Evolutionary conservation across 23 tunicate genomes (phyloP), one percentile per base, ranked within the genome.

Genomic region (Trididemnum miniatum): DNA sequence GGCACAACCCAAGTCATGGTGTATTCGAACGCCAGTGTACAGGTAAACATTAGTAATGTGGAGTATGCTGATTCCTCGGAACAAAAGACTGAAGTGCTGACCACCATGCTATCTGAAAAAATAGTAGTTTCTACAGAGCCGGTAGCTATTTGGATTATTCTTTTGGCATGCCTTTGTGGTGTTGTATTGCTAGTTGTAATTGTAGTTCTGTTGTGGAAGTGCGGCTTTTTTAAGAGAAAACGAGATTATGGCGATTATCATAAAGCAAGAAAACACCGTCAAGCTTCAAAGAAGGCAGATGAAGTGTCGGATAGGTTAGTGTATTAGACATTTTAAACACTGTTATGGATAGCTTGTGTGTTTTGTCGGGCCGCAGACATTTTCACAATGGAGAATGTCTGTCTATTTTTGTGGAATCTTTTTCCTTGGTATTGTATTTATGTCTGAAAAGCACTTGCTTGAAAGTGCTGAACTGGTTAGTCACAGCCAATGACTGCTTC

Each of bases 151-250:
- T 93, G 89, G 93, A 77, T 93, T 18, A 84, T 93, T 20, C 83
- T 67, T 65, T 89, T 82, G 36, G 89, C 98, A 1, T 57, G 79
- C 1, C 39, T 88, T n/a, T 87, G 89, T 31, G 98, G 98, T 2
- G 84, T 93, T n/a, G 71, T 88, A 22, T 50, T 93, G 37, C 88
- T 93, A 0, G 93, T 93, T 33, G 22, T 84, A 1, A 86, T 93
- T 38, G 89, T 93, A n/a, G 72, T 93, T 34, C 32, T 88, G 1
- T 40, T 93, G 57, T 93, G 93, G 93, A 80, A 79, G 82, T 93
- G 98, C 63, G 98, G 98, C 32, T 93, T 93, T 77, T 93, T 93
- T 81, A 88, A 84, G 80, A 87, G 98, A 57, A 84, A 80, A 28
- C 65, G 86, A 37, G 87, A 88, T 44, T 88, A 80, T 76, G 98